These are phyloP conservation scores for Proisotoma minuta DNA, from an alignment of 2,888 invertebrate genomes.

Conservation along the genomic window DNA sequence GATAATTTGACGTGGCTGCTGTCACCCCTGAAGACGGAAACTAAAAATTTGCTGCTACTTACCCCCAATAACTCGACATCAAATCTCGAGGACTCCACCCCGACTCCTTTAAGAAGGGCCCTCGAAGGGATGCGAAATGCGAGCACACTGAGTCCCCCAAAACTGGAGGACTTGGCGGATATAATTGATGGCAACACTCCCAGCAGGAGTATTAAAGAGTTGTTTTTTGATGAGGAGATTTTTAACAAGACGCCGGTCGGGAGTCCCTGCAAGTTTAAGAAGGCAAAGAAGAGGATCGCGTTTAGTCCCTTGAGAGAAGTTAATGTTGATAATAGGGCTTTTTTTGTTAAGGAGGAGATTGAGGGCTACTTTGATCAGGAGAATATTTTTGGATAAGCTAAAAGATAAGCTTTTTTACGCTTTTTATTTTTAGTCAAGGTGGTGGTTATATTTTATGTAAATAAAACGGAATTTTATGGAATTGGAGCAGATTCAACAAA, in stretches of 20 bases:
- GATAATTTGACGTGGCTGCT: neutral
- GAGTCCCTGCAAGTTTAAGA: neutral
- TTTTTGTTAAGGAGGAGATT: too few relatives aligned
- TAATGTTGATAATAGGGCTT: too few relatives aligned
- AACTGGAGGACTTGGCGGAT: conserved; percentile 48
- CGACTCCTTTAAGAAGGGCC: conserved; percentile 91
- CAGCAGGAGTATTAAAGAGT: too few relatives aligned
- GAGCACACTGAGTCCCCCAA: conserved; percentile 50
- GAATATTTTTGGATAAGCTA: too few relatives aligned
- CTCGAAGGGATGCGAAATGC: conserved; percentile 63
- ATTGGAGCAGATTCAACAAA: too few relatives aligned
- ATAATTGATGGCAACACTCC: conserved; percentile 31
- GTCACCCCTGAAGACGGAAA: too few relatives aligned
- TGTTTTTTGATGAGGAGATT: too few relatives aligned
- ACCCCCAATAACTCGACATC: neutral
- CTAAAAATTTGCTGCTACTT: neutral
- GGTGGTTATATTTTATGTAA: too few relatives aligned
- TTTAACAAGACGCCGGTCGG: too few relatives aligned
- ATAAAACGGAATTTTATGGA: too few relatives aligned
- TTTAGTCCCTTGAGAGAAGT: neutral
- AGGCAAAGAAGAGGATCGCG: neutral
- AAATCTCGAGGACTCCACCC: conserved; percentile 58
- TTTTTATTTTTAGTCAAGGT: neutral
- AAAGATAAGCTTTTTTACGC: neutral
- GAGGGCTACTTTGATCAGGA: too few relatives aligned